Evolutionary conservation across 2,888 invertebrate species (phyloP).

Genomic region (Eilema griseolum): DNA sequence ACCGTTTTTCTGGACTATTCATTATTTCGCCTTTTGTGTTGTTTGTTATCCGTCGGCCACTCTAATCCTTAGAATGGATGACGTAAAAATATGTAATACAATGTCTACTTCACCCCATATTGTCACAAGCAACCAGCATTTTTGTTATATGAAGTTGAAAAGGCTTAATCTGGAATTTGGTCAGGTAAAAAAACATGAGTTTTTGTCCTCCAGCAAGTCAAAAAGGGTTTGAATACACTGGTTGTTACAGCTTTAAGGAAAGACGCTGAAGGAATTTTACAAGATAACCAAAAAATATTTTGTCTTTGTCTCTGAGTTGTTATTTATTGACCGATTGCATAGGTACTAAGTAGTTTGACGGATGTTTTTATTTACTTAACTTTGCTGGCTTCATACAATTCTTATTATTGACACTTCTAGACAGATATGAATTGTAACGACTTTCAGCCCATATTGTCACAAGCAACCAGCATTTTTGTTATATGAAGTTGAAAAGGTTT

Average conservation of each 20-base stretch:
- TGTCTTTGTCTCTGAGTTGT: neutral
- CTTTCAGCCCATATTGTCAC: conserved; percentile 72
- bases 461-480: conserved; percentile 75
- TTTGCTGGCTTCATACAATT: neutral
- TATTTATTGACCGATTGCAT: conserved; percentile 25
- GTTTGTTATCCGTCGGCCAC: conserved; percentile 75
- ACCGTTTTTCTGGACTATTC: conserved; percentile 84
- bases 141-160: conserved; percentile 77
- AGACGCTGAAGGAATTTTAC: conserved; percentile 6
- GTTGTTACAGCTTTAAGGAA: conserved; percentile 23
- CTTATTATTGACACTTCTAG: neutral
- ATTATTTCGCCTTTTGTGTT: conserved; percentile 83
- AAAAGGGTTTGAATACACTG: conserved; percentile 40
- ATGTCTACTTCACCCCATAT: conserved; percentile 68
- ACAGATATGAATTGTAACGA: too few relatives aligned
- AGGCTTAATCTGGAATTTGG: conserved; percentile 78
- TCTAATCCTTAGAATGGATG: conserved; percentile 71
- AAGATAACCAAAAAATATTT: conserved; percentile 29
- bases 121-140: conserved; percentile 76
- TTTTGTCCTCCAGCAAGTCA: conserved; percentile 64
- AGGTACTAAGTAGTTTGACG: conserved; percentile 17
- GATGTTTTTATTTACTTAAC: conserved; percentile 2
- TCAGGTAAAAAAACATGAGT: conserved; percentile 77
- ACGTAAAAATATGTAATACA: conserved; percentile 71
- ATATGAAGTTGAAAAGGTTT: conserved; percentile 75